Base-by-base conservation (phyloP, 2,888 invertebrate genomes). In the Cepaea hortensis region DNA sequence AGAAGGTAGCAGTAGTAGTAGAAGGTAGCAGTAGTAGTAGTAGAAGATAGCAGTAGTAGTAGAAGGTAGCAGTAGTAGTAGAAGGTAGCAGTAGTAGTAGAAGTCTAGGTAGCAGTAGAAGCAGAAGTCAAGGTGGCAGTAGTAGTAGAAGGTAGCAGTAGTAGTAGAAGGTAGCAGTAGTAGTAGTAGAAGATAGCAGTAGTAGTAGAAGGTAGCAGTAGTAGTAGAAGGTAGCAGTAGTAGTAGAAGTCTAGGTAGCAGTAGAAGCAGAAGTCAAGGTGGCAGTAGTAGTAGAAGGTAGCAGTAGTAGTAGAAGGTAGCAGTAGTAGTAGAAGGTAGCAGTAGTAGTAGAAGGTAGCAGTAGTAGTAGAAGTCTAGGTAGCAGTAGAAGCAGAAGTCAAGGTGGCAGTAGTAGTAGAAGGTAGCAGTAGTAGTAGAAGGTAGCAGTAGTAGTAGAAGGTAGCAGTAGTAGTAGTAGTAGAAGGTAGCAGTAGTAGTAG, bases 101-200 rank as follows among this genome's bases (percentile, higher is more conserved):
- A n/a, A n/a, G n/a, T n/a, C n/a, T n/a, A 18, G 20, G 73, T 73
- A 73, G 73, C 20, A 73, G 73, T 73, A 73, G 73, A 3, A 73
- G 73, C 3, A 73, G 73, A 3, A 75, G 75, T 23, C 7, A 23
- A n/a, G n/a, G 75, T 75, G 6, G 75, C 23, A 75, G 75, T 23
- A 75, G 73, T 73, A 73, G 73, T 73, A 73, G 73, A 18, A 73
- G 73, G 75, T 75, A 75, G 35, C n/a, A 75, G 75, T 75, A 75
- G 75, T 23, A 75, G 75, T 23, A 5, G n/a, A 23, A n/a, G n/a
- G 75, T 23, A 75, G 75, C 23, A 73, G 35, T 73, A 75, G 75
- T 23, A 75, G 75, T 75, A 75, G 35, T 75, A 75, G 75, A n/a
- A 23, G n/a, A 3, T 75, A 75, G 75, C n/a, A 75, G 75, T 23